Percentiles rank a stretch among this genome's conserved stretches.
phyloP scores from a whole-genome alignment of 2,797 vertebrate species.

The Intellagama lesueurii region DNA sequence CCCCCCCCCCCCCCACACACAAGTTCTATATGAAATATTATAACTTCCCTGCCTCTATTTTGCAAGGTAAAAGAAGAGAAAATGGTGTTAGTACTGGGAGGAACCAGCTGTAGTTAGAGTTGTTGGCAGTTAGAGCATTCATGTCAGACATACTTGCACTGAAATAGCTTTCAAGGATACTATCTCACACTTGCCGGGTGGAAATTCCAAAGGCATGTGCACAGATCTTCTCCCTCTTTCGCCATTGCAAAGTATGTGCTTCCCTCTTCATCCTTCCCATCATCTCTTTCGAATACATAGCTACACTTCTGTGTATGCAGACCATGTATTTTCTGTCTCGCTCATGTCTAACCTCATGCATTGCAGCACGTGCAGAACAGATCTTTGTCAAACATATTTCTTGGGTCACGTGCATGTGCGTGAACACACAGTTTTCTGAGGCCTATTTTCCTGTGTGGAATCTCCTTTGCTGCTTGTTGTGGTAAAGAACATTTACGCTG shows the following conservation, averaged over 20 bases:
- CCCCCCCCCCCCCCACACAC: too few species aligned
- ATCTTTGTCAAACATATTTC: neutral
- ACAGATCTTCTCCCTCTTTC: neutral
- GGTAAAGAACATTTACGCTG: neutral
- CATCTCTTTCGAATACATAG: neutral
- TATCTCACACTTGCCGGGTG: neutral
- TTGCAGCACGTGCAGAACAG: neutral
- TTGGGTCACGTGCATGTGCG: neutral
- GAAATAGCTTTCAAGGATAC: conserved; percentile 9
- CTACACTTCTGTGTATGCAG: neutral
- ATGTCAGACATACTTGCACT: neutral
- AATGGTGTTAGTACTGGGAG: too few species aligned
- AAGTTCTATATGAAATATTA: neutral
- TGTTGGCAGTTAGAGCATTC: neutral
- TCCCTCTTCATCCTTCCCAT: neutral
- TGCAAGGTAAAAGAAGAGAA: neutral
- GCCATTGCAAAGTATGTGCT: neutral
- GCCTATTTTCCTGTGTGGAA: too few species aligned
- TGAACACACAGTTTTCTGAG: neutral
- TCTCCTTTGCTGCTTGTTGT: neutral
- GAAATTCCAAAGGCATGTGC: neutral
- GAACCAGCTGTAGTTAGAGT: neutral
- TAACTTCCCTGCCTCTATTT: neutral
- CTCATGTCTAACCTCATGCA: neutral
- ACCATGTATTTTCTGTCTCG: neutral